phyloP scores from a whole-genome alignment of 2,113 vertebrate species.

The Apteryx mantelli region DNA sequence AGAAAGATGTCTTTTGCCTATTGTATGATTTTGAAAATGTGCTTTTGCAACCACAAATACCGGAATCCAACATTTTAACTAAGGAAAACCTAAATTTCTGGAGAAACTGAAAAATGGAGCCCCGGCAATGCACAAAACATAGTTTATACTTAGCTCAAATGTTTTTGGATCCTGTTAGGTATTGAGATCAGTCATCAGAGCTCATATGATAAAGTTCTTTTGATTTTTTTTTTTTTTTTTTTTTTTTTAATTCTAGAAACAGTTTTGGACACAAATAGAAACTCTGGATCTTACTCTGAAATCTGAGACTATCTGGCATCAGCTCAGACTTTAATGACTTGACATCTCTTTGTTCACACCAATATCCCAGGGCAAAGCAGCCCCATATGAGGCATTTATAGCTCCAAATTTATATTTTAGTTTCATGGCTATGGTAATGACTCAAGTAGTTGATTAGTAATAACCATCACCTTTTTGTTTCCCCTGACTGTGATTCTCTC shows the following conservation, averaged over 20 bases:
- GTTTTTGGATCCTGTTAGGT: background rate
- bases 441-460: slow-evolving; percentile 33
- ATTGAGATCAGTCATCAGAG: background rate
- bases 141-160: background rate
- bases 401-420: background rate
- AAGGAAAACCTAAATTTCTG: background rate
- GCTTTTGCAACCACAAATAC: background rate
- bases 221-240: too few relatives aligned
- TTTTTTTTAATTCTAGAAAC: background rate
- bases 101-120: background rate
- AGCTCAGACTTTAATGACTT: slow-evolving; percentile 16
- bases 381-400: background rate
- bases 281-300: slow-evolving; percentile 17
- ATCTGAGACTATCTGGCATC: slow-evolving; percentile 22
- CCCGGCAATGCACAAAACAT: background rate
- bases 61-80: background rate
- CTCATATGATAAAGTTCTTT: background rate
- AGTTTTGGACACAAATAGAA: slow-evolving; percentile 18
- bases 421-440: background rate
- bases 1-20: background rate
- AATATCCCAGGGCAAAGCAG: slow-evolving; percentile 28
- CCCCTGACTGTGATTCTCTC: background rate
- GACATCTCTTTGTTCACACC: slow-evolving; percentile 48
- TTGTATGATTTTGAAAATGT: background rate
- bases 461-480: background rate